A percentile compares a stretch with the other conserved stretches of the same genome.
Conservation (phyloP, 2,888 invertebrate genomes). For the Andrena haemorrhoa region DNA sequence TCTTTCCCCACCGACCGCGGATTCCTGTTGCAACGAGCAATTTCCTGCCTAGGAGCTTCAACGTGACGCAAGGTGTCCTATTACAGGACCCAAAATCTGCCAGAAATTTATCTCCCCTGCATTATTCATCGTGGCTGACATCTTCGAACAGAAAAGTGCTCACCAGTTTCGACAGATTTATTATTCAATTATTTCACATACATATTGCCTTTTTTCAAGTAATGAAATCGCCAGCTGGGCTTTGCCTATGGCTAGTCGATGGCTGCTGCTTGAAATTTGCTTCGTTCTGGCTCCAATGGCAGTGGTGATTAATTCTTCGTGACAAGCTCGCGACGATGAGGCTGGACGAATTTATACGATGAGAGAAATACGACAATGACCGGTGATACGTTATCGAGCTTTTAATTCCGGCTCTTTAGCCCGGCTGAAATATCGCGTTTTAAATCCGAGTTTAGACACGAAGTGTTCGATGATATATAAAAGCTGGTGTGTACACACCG, state of each 20-base stretch:
- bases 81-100: neutral
- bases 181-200: neutral
- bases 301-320: slow-evolving; percentile 41
- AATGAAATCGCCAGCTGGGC: neutral
- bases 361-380: slow-evolving; percentile 40
- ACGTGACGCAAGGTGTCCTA: neutral
- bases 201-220: neutral
- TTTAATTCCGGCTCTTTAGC: slow-evolving; percentile 47
- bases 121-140: too few species aligned
- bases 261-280: neutral
- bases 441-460: slow-evolving; percentile 46
- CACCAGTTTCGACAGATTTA: neutral
- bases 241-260: neutral
- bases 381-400: slow-evolving; percentile 51
- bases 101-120: neutral
- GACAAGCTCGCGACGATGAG: slow-evolving; percentile 25
- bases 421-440: slow-evolving; percentile 37
- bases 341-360: slow-evolving; percentile 49
- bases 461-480: slow-evolving; percentile 29
- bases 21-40: slow-evolving; percentile 10
- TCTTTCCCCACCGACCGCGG: slow-evolving; percentile 39
- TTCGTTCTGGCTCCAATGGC: neutral
- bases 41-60: slow-evolving; percentile 11
- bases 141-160: too few species aligned
- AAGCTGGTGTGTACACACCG: neutral